Evolutionary conservation across 2,797 vertebrate genomes (phyloP), one percentile per base, ranked within the genome.

Genomic region (Liparis tanakae): DNA sequence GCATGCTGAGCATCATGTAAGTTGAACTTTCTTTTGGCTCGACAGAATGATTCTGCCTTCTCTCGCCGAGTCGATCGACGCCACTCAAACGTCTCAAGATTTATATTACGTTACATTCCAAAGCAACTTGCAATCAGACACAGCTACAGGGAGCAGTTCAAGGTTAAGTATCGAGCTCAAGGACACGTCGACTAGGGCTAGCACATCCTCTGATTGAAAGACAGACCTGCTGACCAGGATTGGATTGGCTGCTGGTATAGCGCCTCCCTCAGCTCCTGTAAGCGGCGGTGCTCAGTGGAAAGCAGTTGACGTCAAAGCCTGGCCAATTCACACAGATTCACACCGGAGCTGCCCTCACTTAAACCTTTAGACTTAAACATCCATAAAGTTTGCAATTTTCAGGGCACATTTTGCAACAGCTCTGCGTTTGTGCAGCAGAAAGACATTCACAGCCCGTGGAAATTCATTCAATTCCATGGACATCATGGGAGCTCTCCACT

Each of bases 401-500:
- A 62, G 6, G 25, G 10, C n/a, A 18, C 3, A n/a, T 12, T 22
- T 17, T 57, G 17, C 14, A 20, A 7, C 39, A 46, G 46, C 22
- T 33, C 17, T 33, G 37, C 9, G 2, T 63, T 54, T 51, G 14
- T 56, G 62, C 50, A 18, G 9, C 15, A 22, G 2, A 33, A 14
- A 15, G 8, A 25, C 20, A 25, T 25, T 53, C 12, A n/a, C 44
- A 46, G 36, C 3, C 15, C 0, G 6, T 70, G 41, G 10, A 56
- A 25, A 74, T 46, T 30, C 0, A 15, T 22, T 59, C 2, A 48
- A 4, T 30, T 30, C 25, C 25, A 2, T 48, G 48, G n/a, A 30
- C 13, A 50, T 67, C 64, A 55, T 18, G 44, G 46, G 53, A 65
- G n/a, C 39, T 37, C 20, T 70, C n/a, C 41, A 9, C 55, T 14